Evolutionary conservation across 2,888 invertebrate species (phyloP), one percentile per base, ranked within the genome.

Genomic region (Tinea semifulvella): DNA sequence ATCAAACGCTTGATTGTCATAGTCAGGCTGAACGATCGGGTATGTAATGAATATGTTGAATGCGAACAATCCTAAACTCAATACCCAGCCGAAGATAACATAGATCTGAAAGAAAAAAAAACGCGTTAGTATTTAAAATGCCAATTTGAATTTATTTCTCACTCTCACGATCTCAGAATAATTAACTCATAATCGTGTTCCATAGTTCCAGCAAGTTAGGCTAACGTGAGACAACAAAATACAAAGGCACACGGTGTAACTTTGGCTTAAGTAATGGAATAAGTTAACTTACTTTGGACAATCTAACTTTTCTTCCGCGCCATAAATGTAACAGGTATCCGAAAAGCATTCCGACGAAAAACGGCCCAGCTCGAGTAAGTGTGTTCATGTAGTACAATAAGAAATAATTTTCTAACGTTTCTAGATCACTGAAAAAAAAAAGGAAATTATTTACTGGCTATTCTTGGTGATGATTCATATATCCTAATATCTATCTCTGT

Each of bases 1-100:
- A 20, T 58, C 56, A 19, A 55, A 17, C 0, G 49, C 20, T 28
- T 60, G 61, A 18, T 58, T 58, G 27, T 58, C 48, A 59, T 60
- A 59, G 2, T 47, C 50, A 0, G 44, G 8, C 31, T 61, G 56
- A 1, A 49, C 45, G 1, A 54, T 54, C 4, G 55, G 56, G 13
- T 63, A 52, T 7, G 54, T 50, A 1, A 48, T 20, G 35, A 57
- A 58, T 5, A 60, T 47, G 1, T 57, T 49, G 11, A 48, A 48
- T 0, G 53, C 45, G 3, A 52, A 49, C 11, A 55, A 10, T 2
- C 45, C 27, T 3, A 56, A 45, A 1, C 53, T 48, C 2, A 47
- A n/a, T 1, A 51, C 16, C 60, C 63, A 65, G 18, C 4, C 31
- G 14, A 31, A 13, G 13, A 31, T n/a, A 2, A 42, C 25, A n/a